Base-by-base conservation (phyloP, 2,888 invertebrate species). In the Cephus pygmeus region DNA sequence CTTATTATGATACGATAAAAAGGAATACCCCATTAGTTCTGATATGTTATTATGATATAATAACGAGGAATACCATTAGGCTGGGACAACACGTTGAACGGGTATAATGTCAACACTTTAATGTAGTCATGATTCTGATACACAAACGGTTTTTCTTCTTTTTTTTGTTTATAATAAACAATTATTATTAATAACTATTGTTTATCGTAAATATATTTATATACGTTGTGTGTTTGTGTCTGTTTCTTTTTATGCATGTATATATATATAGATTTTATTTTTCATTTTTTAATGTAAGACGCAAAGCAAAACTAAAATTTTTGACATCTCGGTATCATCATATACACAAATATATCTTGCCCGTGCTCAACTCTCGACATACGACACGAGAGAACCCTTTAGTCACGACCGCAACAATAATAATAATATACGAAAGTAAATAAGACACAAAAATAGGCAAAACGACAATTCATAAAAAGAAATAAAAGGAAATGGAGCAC, bases 31-130 rank as follows among this genome's bases (percentile, higher is more conserved):
- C 15, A 40, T 40, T 15, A 15, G 4, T 40, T 40, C 6, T 40
- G 4, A 40, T 40, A 15, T 40, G 15, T 15, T 40, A 40, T 40
- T 40, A 15, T 40, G 15, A 15, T 40, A 40, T 15, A 40, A 40
- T 40, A 40, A 40, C 2, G 2, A 23, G 23, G 56, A 56, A 56
- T 56, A 56, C 23, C 23, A 23, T 23, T 23, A 56, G 6, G 23
- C 56, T 23, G 23, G 56, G 56, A 56, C 56, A 56, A 76, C 84
- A 85, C 77, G 82, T 87, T 87, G 85, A 90, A 90, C 90, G 87
- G 88, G 85, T 88, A 88, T 88, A 90, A 90, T 90, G 85, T 88
- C 88, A 90, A 90, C 90, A 90, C 88, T 90, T 90, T 90, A 90
- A 90, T 90, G 87, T 88, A 89, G 86, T 86, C 88, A 89, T 89